Percentiles rank a stretch among this genome's conserved stretches.
Evolutionary conservation across 2,797 vertebrate species (phyloP).

Genomic region (Lagodon rhomboides): DNA sequence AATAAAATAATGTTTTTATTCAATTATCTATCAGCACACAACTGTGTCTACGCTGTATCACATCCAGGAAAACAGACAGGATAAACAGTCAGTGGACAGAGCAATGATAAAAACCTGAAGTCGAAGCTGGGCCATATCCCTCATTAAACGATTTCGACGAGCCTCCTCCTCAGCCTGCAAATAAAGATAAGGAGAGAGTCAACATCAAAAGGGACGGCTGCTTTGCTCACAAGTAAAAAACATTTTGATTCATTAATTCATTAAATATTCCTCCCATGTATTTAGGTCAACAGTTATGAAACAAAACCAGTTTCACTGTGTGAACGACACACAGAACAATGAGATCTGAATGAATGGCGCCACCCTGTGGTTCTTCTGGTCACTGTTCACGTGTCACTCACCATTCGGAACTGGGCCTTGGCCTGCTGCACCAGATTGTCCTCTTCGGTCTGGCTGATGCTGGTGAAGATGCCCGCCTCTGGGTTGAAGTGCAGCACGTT

Average conservation of each 20-base stretch:
- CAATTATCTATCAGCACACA: neutral
- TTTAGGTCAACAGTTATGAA: conserved; percentile 36
- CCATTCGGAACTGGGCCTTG: conserved; percentile 98
- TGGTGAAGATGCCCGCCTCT: conserved; percentile 96
- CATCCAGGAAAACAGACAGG: neutral
- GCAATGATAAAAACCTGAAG: conserved; percentile 88
- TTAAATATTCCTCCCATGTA: neutral
- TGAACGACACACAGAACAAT: neutral
- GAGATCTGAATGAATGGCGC: neutral
- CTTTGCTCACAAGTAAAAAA: neutral
- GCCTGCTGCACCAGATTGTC: conserved; percentile 94
- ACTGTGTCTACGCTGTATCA: neutral
- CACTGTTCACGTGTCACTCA: conserved; percentile 79
- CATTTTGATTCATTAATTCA: neutral
- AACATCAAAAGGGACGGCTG: neutral
- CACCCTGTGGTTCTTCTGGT: neutral
- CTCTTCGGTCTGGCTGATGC: conserved; percentile 91
- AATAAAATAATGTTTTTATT: neutral
- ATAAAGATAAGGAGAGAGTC: conserved; percentile 14
- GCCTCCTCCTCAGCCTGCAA: conserved; percentile 96
- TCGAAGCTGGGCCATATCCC: conserved; percentile 98
- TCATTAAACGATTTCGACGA: conserved; percentile 95
- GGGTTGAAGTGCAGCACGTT: conserved; percentile 97
- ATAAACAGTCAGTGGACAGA: conserved; percentile 4
- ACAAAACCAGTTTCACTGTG: neutral